These are phyloP conservation scores for Drosophila ogumai DNA, from an alignment of 1,140 invertebrate genomes.

Conservation along the genomic window DNA sequence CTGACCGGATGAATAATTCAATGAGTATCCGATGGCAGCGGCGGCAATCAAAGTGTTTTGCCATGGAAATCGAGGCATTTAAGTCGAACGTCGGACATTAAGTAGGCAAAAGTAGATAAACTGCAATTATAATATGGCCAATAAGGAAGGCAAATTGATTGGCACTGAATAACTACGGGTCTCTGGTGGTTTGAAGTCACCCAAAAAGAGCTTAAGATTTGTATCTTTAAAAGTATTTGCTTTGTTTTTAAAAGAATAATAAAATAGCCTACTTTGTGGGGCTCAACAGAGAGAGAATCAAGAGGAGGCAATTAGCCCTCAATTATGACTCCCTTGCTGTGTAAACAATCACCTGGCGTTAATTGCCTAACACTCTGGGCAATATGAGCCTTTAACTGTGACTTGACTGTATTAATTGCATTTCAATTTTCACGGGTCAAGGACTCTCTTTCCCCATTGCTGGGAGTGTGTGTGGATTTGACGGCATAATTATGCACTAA, in stretches of 20 bases:
- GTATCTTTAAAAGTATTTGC: background rate
- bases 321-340: background rate
- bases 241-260: background rate
- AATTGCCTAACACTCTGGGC: background rate
- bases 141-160: background rate
- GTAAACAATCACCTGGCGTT: conserved; percentile 8
- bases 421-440: conserved; percentile 23
- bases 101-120: conserved; percentile 1
- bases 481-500: conserved; percentile 68
- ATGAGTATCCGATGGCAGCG: background rate
- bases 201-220: background rate
- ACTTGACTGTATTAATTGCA: conserved; percentile 24
- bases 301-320: no score
- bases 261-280: background rate
- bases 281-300: no score
- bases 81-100: background rate
- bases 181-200: background rate
- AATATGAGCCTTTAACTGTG: conserved; percentile 4
- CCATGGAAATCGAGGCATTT: conserved; percentile 9
- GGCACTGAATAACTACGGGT: background rate
- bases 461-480: background rate
- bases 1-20: conserved; percentile 21
- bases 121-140: conserved; percentile 1
- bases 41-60: conserved; percentile 3
- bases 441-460: background rate